These are phyloP conservation scores for Caretta caretta DNA, from an alignment of 2,113 vertebrate species.

Conservation along the genomic window DNA sequence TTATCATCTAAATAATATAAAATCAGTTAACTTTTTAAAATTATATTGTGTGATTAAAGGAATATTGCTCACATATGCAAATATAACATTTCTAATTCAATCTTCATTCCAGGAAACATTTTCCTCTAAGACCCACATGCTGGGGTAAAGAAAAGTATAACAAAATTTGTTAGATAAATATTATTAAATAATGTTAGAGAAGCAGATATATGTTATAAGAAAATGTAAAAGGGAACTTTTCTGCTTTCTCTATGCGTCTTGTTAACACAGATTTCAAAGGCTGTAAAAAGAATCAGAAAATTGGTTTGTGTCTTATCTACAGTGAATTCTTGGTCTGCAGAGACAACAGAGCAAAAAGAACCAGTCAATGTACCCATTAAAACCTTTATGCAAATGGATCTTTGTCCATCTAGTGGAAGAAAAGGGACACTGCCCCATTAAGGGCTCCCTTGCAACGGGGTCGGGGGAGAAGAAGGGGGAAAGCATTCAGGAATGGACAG, in stretches of 20 bases:
- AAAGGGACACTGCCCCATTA: neutral
- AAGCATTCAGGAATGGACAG: no score
- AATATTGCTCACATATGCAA: neutral
- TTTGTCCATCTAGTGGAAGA: neutral
- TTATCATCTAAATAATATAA: neutral
- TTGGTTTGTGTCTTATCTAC: neutral
- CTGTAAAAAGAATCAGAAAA: neutral
- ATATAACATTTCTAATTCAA: neutral
- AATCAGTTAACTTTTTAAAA: neutral
- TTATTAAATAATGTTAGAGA: neutral
- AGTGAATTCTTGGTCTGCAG: neutral
- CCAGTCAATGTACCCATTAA: neutral
- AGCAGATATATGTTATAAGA: neutral
- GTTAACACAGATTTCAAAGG: neutral
- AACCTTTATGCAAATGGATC: neutral
- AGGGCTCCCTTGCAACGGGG: no score
- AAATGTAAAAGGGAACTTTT: neutral
- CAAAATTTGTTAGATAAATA: neutral
- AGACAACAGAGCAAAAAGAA: neutral
- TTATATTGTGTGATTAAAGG: neutral
- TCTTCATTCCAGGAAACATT: neutral
- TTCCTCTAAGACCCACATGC: neutral
- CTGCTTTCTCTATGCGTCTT: neutral
- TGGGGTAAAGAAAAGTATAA: neutral
- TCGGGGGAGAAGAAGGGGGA: no score